These are phyloP conservation scores for Atethmia centrago DNA, from an alignment of 2,888 invertebrate genomes.

Conservation along the genomic window DNA sequence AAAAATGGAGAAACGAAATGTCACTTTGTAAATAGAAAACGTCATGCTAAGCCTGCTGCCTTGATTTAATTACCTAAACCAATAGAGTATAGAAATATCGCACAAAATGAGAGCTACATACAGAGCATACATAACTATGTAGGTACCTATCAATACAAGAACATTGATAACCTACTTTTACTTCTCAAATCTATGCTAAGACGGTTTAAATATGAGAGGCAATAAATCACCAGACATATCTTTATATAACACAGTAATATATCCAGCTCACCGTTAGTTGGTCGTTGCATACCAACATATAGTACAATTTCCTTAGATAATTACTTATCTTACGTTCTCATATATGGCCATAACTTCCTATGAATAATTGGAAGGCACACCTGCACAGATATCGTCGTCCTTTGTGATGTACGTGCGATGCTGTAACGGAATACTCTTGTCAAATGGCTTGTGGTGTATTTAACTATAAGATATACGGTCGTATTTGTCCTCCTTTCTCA, in stretches of 20 bases:
- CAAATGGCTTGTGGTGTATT: slow-evolving; percentile 27
- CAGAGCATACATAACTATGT: not conserved
- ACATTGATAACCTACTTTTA: slow-evolving; percentile 37
- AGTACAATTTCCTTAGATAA: slow-evolving; percentile 11
- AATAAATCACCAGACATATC: slow-evolving; percentile 16
- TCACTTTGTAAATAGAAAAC: no score
- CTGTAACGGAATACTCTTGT: slow-evolving; percentile 58
- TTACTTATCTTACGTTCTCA: slow-evolving; percentile 37
- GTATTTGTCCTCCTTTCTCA: slow-evolving; percentile 46
- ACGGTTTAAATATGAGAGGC: not conserved
- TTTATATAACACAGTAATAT: not conserved
- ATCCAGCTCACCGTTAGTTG: slow-evolving; percentile 14
- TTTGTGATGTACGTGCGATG: slow-evolving; percentile 50
- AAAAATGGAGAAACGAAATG: no score
- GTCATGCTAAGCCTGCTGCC: no score
- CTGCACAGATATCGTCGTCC: slow-evolving; percentile 41
- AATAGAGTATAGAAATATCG: no score
- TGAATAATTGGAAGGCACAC: slow-evolving; percentile 52
- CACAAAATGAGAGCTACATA: no score
- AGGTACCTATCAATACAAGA: not conserved
- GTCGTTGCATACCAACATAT: slow-evolving; percentile 5
- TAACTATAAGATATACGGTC: slow-evolving; percentile 26
- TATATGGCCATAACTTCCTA: slow-evolving; percentile 47
- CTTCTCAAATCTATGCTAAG: slow-evolving; percentile 38
- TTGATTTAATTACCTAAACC: no score